phyloP scores from a whole-genome alignment of 2,888 invertebrate genomes.

The Drosophila eohydei region DNA sequence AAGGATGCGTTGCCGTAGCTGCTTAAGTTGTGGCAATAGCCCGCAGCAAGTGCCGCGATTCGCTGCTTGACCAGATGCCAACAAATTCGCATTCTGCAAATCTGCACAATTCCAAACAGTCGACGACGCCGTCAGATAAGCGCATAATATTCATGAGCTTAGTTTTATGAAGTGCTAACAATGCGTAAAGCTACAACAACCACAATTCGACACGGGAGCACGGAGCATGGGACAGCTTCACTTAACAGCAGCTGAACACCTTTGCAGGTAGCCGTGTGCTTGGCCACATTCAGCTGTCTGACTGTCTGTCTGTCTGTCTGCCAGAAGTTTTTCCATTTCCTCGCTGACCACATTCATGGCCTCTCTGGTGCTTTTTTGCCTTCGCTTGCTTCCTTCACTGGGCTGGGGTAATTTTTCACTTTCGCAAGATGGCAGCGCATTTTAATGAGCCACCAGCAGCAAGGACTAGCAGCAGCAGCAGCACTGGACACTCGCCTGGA shows the following conservation, averaged over 20 bases:
- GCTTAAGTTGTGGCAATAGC: constrained; percentile 70
- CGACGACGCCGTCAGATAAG: constrained; percentile 55
- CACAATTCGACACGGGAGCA: not conserved
- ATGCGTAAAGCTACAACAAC: constrained; percentile 67
- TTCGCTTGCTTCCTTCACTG: constrained; percentile 33
- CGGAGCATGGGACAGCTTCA: constrained; percentile 13
- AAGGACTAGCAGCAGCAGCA: constrained; percentile 10
- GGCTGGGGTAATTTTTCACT: constrained; percentile 83
- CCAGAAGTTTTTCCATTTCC: constrained; percentile 51
- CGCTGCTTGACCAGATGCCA: constrained; percentile 42
- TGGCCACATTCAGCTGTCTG: not conserved
- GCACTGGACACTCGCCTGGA: constrained; percentile 35
- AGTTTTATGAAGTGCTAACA: constrained; percentile 85
- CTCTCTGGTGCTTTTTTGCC: constrained; percentile 5
- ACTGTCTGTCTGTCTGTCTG: constrained; percentile 16
- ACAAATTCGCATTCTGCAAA: constrained; percentile 44
- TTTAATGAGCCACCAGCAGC: constrained; percentile 69
- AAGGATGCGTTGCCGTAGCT: constrained; percentile 24
- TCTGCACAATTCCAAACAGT: constrained; percentile 50
- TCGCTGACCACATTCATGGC: constrained; percentile 33
- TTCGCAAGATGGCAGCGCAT: constrained; percentile 82
- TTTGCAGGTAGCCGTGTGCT: constrained; percentile 25
- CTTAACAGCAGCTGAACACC: constrained; percentile 60
- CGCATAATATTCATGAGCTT: constrained; percentile 84
- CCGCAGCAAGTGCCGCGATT: constrained; percentile 52